Conservation (phyloP, 2,797 vertebrate genomes). For the Hippocampus kuda region DNA sequence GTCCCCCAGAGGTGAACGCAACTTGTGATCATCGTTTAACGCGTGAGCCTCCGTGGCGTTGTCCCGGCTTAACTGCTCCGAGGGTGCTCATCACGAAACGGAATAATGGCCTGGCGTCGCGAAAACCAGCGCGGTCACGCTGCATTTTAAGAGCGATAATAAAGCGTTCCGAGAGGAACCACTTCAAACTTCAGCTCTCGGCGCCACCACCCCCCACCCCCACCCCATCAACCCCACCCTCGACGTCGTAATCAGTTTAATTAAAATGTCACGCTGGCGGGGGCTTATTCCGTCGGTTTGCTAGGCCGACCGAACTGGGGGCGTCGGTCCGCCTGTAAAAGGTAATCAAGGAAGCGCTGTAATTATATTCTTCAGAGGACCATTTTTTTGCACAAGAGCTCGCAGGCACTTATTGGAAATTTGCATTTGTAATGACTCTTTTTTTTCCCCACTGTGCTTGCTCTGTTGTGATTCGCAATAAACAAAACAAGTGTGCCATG, state of each 20-base stretch:
- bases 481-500: slow-evolving; percentile 54
- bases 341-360: slow-evolving; percentile 56
- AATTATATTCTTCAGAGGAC: slow-evolving; percentile 58
- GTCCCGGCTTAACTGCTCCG: too few relatives aligned
- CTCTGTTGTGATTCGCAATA: slow-evolving; percentile 49
- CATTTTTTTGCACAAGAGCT: slow-evolving; percentile 34
- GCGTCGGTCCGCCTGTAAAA: slow-evolving; percentile 42
- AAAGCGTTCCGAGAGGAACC: slow-evolving; percentile 21
- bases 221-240: neutral
- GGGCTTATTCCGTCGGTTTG: slow-evolving; percentile 41
- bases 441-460: slow-evolving; percentile 36
- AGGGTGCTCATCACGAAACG: neutral
- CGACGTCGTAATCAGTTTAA: neutral
- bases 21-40: neutral
- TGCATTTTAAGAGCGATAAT: slow-evolving; percentile 28
- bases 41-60: neutral
- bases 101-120: neutral
- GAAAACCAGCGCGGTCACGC: slow-evolving; percentile 1
- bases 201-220: neutral
- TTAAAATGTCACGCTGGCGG: slow-evolving; percentile 26
- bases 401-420: slow-evolving; percentile 56
- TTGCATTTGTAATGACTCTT: slow-evolving; percentile 62
- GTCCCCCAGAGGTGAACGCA: neutral
- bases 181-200: neutral
- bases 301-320: slow-evolving; percentile 58